Conservation (phyloP, 2,888 invertebrate species). For the Limnephilus auricula region DNA sequence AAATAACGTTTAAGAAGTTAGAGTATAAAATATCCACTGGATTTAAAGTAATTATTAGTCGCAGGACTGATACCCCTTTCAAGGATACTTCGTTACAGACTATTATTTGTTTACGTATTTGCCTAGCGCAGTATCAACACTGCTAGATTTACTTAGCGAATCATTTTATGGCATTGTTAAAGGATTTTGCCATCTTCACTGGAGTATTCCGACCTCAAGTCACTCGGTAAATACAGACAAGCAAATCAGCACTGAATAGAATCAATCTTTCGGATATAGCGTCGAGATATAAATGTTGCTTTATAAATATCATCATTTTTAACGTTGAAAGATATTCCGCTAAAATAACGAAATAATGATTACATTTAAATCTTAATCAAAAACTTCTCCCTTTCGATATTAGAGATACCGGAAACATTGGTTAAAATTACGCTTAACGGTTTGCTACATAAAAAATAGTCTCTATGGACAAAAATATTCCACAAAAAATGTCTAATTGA, state of each 20-base stretch:
- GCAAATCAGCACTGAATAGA: neutral
- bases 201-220: neutral
- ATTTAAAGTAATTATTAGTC: neutral
- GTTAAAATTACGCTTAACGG: no score
- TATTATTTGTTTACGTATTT: neutral
- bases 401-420: no score
- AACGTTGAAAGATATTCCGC: no score
- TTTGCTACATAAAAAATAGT: no score
- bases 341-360: no score
- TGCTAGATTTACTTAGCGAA: neutral
- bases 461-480: no score
- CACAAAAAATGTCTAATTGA: no score
- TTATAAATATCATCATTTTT: neutral
- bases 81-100: neutral
- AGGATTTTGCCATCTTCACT: neutral
- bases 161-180: neutral
- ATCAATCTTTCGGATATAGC: neutral
- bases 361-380: no score
- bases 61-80: neutral
- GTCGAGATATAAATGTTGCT: neutral
- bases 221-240: neutral
- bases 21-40: neutral
- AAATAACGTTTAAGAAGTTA: neutral
- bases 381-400: no score
- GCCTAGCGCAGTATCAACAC: neutral